Conservation (phyloP, 2,797 vertebrate species). For the Eptatretus atami region DNA sequence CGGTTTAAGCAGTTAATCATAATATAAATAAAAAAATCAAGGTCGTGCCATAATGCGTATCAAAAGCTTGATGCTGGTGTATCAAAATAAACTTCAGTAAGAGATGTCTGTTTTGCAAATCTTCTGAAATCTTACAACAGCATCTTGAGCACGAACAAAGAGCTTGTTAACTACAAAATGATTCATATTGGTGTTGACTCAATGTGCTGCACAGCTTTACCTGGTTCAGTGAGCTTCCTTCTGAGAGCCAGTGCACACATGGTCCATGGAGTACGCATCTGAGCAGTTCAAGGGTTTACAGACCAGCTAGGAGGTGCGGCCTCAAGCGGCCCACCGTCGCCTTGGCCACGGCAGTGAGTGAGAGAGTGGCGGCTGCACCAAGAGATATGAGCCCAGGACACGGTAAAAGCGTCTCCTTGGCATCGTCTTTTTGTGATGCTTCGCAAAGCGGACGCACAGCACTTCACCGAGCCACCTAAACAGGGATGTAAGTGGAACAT, state of each 20-base stretch:
- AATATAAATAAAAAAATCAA: too few species aligned
- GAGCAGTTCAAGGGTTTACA: constrained; percentile 24
- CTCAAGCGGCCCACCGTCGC: constrained; percentile 17
- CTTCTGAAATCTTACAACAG: too few species aligned
- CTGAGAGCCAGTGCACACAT: constrained; percentile 12
- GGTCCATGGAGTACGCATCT: constrained; percentile 13
- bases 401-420: constrained; percentile 1
- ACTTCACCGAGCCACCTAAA: too few species aligned
- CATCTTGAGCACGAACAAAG: too few species aligned
- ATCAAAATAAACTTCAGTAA: too few species aligned
- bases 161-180: too few species aligned
- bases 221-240: constrained; percentile 20
- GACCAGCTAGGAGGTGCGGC: constrained; percentile 24
- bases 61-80: too few species aligned
- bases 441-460: not conserved
- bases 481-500: too few species aligned
- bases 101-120: too few species aligned
- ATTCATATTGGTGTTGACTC: too few species aligned
- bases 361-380: not conserved
- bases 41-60: too few species aligned
- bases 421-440: not conserved
- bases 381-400: not conserved
- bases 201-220: constrained; percentile 10
- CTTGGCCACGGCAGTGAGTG: constrained; percentile 1
- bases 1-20: too few species aligned